Evolutionary conservation across 2,888 invertebrate species (phyloP).

Genomic region (Macrophya annulata): DNA sequence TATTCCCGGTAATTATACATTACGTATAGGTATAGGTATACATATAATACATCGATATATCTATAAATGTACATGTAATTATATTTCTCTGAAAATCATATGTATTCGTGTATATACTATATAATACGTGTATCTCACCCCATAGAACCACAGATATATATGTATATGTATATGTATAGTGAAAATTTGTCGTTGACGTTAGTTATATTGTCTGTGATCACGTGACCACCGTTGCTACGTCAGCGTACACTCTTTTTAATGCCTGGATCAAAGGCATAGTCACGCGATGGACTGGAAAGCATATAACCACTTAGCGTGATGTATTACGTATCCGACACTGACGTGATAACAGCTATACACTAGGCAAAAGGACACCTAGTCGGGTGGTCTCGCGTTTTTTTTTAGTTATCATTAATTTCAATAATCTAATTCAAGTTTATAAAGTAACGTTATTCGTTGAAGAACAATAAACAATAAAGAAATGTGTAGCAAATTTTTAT

Average conservation of each 20-base stretch:
- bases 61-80: neutral
- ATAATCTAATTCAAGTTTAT: neutral
- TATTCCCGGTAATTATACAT: neutral
- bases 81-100: neutral
- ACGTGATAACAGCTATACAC: constrained; percentile 33
- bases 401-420: neutral
- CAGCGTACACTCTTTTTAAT: constrained; percentile 20
- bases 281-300: constrained; percentile 47
- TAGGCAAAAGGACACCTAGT: constrained; percentile 23
- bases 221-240: constrained; percentile 24
- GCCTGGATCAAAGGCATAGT: constrained; percentile 26
- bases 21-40: neutral
- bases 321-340: constrained; percentile 39
- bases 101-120: neutral
- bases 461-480: neutral
- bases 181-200: constrained; percentile 19
- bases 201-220: constrained; percentile 14
- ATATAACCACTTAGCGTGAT: constrained; percentile 55
- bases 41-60: too few relatives aligned
- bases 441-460: neutral
- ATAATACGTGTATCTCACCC: neutral
- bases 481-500: neutral
- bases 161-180: neutral
- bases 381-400: neutral
- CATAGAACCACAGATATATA: neutral